These are phyloP conservation scores for Eupelmus urozonus DNA, from an alignment of 2,888 invertebrate species.

Conservation along the genomic window DNA sequence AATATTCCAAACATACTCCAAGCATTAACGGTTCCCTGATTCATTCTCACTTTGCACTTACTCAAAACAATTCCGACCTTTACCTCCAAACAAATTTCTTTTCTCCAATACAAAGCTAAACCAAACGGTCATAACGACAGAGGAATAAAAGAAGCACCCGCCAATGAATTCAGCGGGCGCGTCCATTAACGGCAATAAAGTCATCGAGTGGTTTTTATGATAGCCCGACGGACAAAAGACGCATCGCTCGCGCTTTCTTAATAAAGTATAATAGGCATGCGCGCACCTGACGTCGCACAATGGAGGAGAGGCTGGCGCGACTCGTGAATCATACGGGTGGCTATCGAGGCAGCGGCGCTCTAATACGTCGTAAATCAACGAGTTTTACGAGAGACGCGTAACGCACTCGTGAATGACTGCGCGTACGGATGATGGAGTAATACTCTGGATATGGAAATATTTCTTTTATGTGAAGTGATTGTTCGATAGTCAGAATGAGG, in stretches of 20 bases:
- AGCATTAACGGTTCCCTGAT: no score
- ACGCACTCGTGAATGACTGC: background rate
- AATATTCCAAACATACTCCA: no score
- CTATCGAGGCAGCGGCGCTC: slow-evolving; percentile 52
- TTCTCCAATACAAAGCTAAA: no score
- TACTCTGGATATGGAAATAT: background rate
- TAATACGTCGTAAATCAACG: slow-evolving; percentile 68
- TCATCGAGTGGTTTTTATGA: slow-evolving; percentile 38
- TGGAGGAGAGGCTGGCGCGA: slow-evolving; percentile 21
- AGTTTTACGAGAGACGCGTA: slow-evolving; percentile 57
- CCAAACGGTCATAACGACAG: background rate
- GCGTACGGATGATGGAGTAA: slow-evolving; percentile 21
- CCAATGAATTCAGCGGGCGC: slow-evolving; percentile 33
- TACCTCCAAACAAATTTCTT: no score
- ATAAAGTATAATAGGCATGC: slow-evolving; percentile 72
- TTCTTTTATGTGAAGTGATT: no score
- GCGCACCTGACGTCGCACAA: slow-evolving; percentile 69
- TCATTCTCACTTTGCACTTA: no score
- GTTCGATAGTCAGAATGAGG: no score
- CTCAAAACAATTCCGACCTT: no score
- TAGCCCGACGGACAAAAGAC: slow-evolving; percentile 12
- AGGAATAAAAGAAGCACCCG: background rate
- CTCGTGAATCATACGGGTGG: slow-evolving; percentile 65
- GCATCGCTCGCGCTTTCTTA: slow-evolving; percentile 67
- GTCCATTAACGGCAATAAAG: slow-evolving; percentile 44